A percentile compares a stretch with the other conserved stretches of the same genome.
Evolutionary conservation across 1,140 invertebrate genomes (phyloP).

Genomic region (Ylistrum balloti): DNA sequence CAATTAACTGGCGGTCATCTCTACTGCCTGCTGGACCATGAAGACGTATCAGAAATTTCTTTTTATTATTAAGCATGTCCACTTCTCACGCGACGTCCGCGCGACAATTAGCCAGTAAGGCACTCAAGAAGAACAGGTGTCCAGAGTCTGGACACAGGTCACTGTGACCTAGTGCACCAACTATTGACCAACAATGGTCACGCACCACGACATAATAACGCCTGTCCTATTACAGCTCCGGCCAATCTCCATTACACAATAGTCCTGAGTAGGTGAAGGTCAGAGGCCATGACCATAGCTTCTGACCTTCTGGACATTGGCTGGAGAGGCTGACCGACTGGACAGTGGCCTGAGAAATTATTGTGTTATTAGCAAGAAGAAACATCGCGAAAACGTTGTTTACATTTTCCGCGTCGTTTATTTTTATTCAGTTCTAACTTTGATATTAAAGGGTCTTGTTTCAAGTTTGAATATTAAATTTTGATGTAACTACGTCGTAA

Average conservation of each 20-base stretch:
- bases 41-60: neutral
- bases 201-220: conserved; percentile 31
- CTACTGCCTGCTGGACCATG: neutral
- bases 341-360: conserved; percentile 12
- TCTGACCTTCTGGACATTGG: conserved; percentile 13
- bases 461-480: no score
- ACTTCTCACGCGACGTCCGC: conserved; percentile 20
- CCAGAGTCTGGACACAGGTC: neutral
- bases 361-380: neutral
- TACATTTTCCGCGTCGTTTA: no score
- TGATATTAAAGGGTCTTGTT: no score
- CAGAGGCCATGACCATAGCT: conserved; percentile 21
- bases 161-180: conserved; percentile 8
- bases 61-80: conserved; percentile 29
- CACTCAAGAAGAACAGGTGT: conserved; percentile 37
- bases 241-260: conserved; percentile 12
- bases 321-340: neutral
- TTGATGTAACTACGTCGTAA: no score
- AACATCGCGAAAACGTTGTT: neutral
- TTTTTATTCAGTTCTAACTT: no score
- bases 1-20: conserved; percentile 21
- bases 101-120: conserved; percentile 37
- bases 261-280: neutral
- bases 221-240: neutral
- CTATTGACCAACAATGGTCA: conserved; percentile 28